Conservation (phyloP, 2,113 vertebrate genomes). For the Cheilinus undulatus region DNA sequence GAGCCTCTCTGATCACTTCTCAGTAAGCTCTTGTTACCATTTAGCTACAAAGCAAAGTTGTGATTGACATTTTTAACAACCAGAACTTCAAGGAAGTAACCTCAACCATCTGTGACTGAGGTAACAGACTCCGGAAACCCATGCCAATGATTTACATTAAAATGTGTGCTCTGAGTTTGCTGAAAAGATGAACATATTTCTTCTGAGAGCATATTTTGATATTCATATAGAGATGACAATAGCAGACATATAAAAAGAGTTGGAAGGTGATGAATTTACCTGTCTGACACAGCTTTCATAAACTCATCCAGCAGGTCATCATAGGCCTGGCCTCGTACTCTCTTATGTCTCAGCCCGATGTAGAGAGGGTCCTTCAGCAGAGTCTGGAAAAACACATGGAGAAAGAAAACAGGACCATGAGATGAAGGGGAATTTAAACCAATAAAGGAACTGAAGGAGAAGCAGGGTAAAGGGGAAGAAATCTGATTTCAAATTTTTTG, state of each 20-base stretch:
- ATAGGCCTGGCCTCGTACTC: constrained; percentile 91
- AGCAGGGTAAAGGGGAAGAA: no score
- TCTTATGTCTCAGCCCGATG: constrained; percentile 93
- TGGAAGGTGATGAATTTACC: constrained; percentile 80
- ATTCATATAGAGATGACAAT: constrained; percentile 34
- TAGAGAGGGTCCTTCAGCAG: constrained; percentile 95
- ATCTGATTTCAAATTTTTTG: no score
- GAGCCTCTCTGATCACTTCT: constrained; percentile 40
- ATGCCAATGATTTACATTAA: constrained; percentile 16
- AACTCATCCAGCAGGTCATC: constrained; percentile 97
- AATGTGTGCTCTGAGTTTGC: constrained; percentile 11
- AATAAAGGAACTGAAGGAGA: no score
- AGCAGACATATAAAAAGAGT: constrained; percentile 50
- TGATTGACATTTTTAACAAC: constrained; percentile 28
- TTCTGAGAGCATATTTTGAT: constrained; percentile 28
- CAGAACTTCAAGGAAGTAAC: constrained; percentile 41
- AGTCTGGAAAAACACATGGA: constrained; percentile 75
- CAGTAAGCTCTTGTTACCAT: constrained; percentile 25
- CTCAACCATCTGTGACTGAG: constrained; percentile 31
- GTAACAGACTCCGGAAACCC: constrained; percentile 48
- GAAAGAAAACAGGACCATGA: not conserved
- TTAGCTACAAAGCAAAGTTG: constrained; percentile 12
- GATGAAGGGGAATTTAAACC: not conserved
- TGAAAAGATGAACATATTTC: constrained; percentile 64
- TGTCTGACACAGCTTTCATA: constrained; percentile 94